These are phyloP conservation scores for Brachionus angularis DNA, from an alignment of 1,140 invertebrate genomes.

Conservation along the genomic window DNA sequence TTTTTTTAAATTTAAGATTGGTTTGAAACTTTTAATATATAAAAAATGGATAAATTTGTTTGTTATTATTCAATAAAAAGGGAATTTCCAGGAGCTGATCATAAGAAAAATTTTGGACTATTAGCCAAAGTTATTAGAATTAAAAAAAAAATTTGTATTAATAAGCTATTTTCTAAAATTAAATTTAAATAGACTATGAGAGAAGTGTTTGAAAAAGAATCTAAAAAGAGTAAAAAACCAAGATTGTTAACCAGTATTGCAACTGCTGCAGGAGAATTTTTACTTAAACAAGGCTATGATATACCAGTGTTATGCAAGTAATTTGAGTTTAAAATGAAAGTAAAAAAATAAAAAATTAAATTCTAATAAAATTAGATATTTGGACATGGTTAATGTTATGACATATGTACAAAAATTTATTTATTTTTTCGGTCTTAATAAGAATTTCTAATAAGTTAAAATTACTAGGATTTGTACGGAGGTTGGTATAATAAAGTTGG, in stretches of 20 bases:
- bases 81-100: slow-evolving; percentile 38
- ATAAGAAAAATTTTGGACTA: slow-evolving; percentile 38
- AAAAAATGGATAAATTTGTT: too few relatives aligned
- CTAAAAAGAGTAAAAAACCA: slow-evolving; percentile 54
- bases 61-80: slow-evolving; percentile 1
- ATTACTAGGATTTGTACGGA: slow-evolving; percentile 42
- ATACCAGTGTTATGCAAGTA: slow-evolving; percentile 64
- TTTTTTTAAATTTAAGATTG: background rate
- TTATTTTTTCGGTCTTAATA: background rate
- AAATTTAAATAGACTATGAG: slow-evolving; percentile 64
- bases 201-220: slow-evolving; percentile 64
- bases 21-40: background rate
- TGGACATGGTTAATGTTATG: slow-evolving; percentile 44
- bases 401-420: slow-evolving; percentile 28
- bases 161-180: background rate
- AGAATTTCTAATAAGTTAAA: background rate
- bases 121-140: slow-evolving; percentile 7
- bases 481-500: slow-evolving; percentile 44
- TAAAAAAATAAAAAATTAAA: background rate
- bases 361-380: too few relatives aligned
- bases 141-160: background rate
- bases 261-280: slow-evolving; percentile 61
- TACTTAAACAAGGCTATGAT: slow-evolving; percentile 58
- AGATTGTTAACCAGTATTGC: slow-evolving; percentile 62
- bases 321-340: background rate